A percentile compares a stretch with the other conserved stretches of the same genome.
Evolutionary conservation across 53 echinoderm and acorn worm genomes (phyloP).

Genomic region (Holothuria leucospilota): DNA sequence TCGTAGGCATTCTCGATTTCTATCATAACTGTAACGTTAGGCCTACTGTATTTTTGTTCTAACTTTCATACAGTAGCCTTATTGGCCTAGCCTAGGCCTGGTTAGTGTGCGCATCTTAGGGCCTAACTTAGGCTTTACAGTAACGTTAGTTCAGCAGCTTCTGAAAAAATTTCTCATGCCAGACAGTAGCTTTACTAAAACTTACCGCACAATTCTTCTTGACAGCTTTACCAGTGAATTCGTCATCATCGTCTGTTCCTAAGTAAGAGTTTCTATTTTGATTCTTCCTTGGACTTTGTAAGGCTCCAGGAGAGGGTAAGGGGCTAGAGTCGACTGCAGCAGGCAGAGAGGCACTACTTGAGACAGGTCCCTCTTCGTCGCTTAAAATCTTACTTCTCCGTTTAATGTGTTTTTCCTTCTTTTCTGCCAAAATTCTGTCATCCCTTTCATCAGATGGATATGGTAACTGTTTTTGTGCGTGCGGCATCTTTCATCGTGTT

Average conservation of each 20-base stretch:
- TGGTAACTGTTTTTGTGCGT: conserved; percentile 31
- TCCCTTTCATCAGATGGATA: conserved; percentile 22
- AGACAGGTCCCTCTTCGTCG: conserved; percentile 11
- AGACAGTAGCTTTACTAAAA: background rate
- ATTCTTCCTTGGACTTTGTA: conserved; percentile 30
- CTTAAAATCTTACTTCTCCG: conserved; percentile 41
- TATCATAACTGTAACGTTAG: no score
- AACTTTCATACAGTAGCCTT: no score
- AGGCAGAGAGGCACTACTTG: background rate
- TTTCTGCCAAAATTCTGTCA: conserved; percentile 11
- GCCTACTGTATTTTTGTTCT: no score
- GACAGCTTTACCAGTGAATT: conserved; percentile 61
- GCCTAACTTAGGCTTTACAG: no score
- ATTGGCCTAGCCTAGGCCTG: background rate
- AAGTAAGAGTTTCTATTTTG: conserved; percentile 25
- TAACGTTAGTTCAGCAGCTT: no score
- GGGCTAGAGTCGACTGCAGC: conserved; percentile 3
- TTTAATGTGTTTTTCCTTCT: conserved; percentile 48
- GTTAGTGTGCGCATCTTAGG: no score
- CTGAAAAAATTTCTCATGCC: no score
- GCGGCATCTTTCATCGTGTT: conserved; percentile 48
- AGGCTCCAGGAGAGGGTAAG: conserved; percentile 2
- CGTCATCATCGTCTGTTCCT: conserved; percentile 45
- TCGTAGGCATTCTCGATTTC: no score
- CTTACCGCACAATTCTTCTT: conserved; percentile 65